phyloP scores from a whole-genome alignment of 2,797 vertebrate species.

The Phrynocephalus forsythii region DNA sequence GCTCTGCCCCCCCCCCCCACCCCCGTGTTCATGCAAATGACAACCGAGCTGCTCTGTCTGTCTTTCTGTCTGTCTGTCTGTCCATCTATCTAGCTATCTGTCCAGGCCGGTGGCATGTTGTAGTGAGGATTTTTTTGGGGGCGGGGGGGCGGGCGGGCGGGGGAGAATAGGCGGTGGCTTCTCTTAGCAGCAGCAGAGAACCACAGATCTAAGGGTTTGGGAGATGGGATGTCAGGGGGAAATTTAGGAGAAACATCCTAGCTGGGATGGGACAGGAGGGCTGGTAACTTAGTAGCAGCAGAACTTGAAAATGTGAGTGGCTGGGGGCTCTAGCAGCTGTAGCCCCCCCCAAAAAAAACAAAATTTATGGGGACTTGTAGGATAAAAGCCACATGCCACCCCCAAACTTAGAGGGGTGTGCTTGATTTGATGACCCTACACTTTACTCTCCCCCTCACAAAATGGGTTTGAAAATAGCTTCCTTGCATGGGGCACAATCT shows the following conservation, averaged over 20 bases:
- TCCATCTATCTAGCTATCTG: not conserved
- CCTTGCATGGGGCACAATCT: no score
- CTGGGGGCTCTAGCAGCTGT: no score
- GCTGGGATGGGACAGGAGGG: no score
- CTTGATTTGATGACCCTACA: no score
- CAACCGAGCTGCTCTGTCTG: not conserved
- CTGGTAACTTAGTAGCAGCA: no score
- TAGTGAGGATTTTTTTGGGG: not conserved
- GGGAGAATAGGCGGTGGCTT: not conserved
- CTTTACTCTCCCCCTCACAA: no score
- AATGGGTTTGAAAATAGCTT: no score
- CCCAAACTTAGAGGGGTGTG: no score
- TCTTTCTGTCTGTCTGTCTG: not conserved
- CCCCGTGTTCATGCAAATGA: slow-evolving; percentile 3
- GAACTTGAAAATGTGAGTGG: no score
- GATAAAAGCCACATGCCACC: no score
- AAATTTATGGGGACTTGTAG: no score
- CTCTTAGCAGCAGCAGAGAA: not conserved
- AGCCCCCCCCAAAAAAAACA: no score
- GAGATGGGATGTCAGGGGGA: not conserved
- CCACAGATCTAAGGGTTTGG: not conserved
- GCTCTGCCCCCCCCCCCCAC: not conserved
- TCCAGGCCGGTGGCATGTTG: not conserved
- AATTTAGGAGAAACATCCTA: not conserved
- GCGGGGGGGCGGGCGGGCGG: not conserved